Evolutionary conservation across 2,888 invertebrate species (phyloP).

Genomic region (Drosophila formosana): DNA sequence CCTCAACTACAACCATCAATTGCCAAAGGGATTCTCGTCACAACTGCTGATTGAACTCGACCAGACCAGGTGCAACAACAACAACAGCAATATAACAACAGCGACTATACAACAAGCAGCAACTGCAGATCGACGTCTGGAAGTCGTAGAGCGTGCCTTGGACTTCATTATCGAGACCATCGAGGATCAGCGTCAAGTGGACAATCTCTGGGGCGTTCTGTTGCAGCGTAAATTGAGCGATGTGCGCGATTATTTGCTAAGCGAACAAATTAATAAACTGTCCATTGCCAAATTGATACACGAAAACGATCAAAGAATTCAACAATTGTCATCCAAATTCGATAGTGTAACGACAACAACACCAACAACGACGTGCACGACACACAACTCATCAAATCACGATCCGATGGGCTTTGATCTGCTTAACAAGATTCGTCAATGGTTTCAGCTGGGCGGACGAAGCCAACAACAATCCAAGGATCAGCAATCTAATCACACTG

Average conservation of each 20-base stretch:
- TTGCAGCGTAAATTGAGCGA: slow-evolving; percentile 33
- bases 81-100: neutral
- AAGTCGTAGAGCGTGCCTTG: slow-evolving; percentile 23
- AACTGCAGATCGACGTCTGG: slow-evolving; percentile 25
- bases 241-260: slow-evolving; percentile 40
- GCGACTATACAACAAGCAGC: neutral
- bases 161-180: slow-evolving; percentile 31
- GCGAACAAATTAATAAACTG: slow-evolving; percentile 5
- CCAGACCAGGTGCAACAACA: neutral
- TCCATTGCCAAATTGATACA: neutral
- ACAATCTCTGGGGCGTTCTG: slow-evolving; percentile 18
- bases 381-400: slow-evolving; percentile 16
- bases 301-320: slow-evolving; percentile 26
- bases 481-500: slow-evolving; percentile 33
- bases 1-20: neutral
- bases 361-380: neutral
- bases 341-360: slow-evolving; percentile 1
- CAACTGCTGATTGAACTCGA: neutral
- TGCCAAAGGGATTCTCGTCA: neutral
- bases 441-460: slow-evolving; percentile 46
- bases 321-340: slow-evolving; percentile 13
- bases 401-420: slow-evolving; percentile 83
- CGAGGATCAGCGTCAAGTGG: neutral
- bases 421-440: slow-evolving; percentile 62
- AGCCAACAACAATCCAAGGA: slow-evolving; percentile 47